phyloP scores from a whole-genome alignment of 1,140 invertebrate species.

The Drosophila miranda region DNA sequence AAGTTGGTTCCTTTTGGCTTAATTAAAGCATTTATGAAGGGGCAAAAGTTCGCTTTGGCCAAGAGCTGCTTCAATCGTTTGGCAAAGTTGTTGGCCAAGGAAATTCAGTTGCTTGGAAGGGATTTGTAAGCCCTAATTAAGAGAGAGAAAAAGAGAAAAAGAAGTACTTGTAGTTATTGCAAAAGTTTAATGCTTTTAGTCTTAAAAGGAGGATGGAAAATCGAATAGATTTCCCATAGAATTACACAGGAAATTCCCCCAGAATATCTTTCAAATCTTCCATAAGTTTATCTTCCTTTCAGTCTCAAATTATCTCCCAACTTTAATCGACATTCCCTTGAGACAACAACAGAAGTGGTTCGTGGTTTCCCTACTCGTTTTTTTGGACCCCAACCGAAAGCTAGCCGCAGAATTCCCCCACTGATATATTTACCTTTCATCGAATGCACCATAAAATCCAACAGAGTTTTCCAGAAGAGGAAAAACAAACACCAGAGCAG shows the following conservation, averaged over 20 bases:
- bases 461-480: constrained; percentile 3
- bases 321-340: neutral
- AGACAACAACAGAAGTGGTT: neutral
- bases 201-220: too few species aligned
- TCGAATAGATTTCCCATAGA: too few species aligned
- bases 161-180: too few species aligned
- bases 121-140: too few species aligned
- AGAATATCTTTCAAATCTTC: too few species aligned
- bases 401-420: constrained; percentile 27
- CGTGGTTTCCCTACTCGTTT: constrained; percentile 1
- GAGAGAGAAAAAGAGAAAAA: too few species aligned
- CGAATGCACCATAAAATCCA: constrained; percentile 40
- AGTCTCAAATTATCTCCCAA: too few species aligned
- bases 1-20: constrained; percentile 11
- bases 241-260: too few species aligned
- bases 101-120: too few species aligned
- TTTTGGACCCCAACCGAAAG: constrained; percentile 11
- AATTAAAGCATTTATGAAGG: constrained; percentile 28
- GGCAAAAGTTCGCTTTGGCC: neutral
- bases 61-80: constrained; percentile 2
- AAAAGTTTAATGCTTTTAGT: too few species aligned
- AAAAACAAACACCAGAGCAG: neutral
- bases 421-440: constrained; percentile 58
- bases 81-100: too few species aligned
- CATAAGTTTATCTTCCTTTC: too few species aligned